Conservation (phyloP, 2,888 invertebrate species). For the Gisinianus flammeolus region DNA sequence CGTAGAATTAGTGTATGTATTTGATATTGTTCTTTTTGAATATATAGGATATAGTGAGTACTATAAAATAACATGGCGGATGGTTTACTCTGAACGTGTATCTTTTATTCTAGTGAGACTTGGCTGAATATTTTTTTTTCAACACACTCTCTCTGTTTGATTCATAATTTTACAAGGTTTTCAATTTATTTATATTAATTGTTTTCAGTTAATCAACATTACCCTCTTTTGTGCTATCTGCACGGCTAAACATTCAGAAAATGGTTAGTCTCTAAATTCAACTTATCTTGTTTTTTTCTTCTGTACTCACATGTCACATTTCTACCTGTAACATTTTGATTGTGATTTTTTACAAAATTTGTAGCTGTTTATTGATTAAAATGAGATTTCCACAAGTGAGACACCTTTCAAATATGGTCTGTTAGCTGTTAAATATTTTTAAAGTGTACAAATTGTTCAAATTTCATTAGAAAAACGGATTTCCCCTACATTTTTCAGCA, state of each 20-base stretch:
- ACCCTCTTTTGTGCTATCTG: background rate
- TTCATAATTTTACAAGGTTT: constrained; percentile 17
- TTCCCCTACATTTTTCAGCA: background rate
- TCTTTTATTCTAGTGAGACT: too few relatives aligned
- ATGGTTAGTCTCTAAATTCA: constrained; percentile 13
- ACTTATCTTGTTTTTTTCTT: background rate
- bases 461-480: background rate
- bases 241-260: background rate
- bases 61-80: background rate
- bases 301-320: background rate
- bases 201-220: constrained; percentile 4
- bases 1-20: background rate
- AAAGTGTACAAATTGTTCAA: background rate
- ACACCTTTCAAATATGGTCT: too few relatives aligned
- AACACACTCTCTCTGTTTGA: constrained; percentile 6
- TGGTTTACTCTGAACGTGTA: too few relatives aligned
- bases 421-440: background rate
- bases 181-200: constrained; percentile 8
- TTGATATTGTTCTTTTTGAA: background rate
- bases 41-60: background rate
- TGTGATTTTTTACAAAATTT: too few relatives aligned
- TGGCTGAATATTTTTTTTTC: background rate
- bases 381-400: too few relatives aligned
- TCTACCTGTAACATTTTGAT: too few relatives aligned
- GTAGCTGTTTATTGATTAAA: too few relatives aligned